Evolutionary conservation across 2,113 vertebrate genomes (phyloP), one percentile per base, ranked within the genome.

Genomic region (Zosterops borbonicus): DNA sequence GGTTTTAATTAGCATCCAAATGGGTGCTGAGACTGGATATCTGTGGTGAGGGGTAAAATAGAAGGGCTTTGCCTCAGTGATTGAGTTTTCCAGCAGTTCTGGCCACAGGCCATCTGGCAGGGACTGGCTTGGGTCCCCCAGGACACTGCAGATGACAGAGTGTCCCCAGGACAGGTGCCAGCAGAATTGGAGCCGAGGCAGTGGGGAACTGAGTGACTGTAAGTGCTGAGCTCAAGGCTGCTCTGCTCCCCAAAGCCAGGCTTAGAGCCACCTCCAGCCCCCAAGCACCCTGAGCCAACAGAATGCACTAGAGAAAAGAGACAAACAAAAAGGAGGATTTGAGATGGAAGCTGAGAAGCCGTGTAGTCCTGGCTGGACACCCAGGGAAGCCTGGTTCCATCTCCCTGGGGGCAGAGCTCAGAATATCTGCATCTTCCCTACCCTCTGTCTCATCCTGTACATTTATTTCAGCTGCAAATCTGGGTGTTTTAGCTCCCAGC

Each of bases 111-210:
- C 96, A 96, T 68, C 69, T 91, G 90, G 91, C 91, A 83, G 7
- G 59, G 75, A 33, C 10, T 55, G 83, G 14, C 80, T 56, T 24
- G 68, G 69, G 56, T 74, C 89, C 94, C 68, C 58, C 79, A 89
- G 90, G 91, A 42, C 89, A 41, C 1, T 91, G 94, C 80, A 79
- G 95, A 93, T 89, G 91, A 92, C 91, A 91, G 74, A 82, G 74
- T 47, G 50, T 91, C 91, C 74, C 90, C 83, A 82, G 85, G 94
- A 93, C 93, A 95, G 94, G 93, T 71, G 94, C 50, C 70, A 80
- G 83, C 92, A 89, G 69, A 62, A 90, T 2, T 14, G 65, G 95
- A 96, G 64, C 53, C 0, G 44, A 90, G 88, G 52, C 56, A 41
- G 2, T 62, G 90, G 58, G 94, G 90, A 60, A 23, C 9, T 9